Evolutionary conservation across 35 echinoderm and acorn worm genomes (phyloP), one percentile per base, ranked within the genome.

Genomic region (Eucidaris tribuloides): DNA sequence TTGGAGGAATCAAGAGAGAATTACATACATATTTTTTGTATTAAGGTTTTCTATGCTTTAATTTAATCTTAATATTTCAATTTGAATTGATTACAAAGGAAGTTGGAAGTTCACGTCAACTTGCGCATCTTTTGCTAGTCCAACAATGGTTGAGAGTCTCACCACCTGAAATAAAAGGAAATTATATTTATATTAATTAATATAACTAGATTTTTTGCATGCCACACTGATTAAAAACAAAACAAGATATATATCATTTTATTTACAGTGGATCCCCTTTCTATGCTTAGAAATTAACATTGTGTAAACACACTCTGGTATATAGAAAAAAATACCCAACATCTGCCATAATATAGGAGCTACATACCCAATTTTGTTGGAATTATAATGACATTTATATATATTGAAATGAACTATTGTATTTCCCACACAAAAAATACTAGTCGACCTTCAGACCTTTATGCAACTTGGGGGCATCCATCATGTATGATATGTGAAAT

Each of bases 91-190:
- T 82, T 81, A 96, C 44, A 97, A 48, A 9, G 94, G 94, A 9
- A 97, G 72, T 54, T 85, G 58, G 61, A 97, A 97, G 41, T 97
- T 88, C 18, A 97, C 94, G 25, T 97, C 85, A 31, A 97, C 58
- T 20, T 83, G 81, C 6, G 85, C 94, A 29, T 97, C 89, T 44
- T 91, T 92, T 7, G 94, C 94, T 34, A 97, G 66, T 4, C 76
- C 81, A 7, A 97, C 89, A 58, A 97, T 97, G 18, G 85, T 86
- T 40, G 94, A 92, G 9, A 97, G 70, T 77, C 79, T 87, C 7
- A 97, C 94, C n/a, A 92, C 94, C 94, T 97, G 80, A 65, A n/a
- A 13, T 58, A 27, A 25, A 58, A 48, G n/a, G 44, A 88, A 33
- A 74, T 44, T 80, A 80, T 3, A 85, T 6, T 6, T 66, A 20